Evolutionary conservation across 2,888 invertebrate genomes (phyloP), one percentile per base, ranked within the genome.

Genomic region (Dyspetes luteomarginatus): DNA sequence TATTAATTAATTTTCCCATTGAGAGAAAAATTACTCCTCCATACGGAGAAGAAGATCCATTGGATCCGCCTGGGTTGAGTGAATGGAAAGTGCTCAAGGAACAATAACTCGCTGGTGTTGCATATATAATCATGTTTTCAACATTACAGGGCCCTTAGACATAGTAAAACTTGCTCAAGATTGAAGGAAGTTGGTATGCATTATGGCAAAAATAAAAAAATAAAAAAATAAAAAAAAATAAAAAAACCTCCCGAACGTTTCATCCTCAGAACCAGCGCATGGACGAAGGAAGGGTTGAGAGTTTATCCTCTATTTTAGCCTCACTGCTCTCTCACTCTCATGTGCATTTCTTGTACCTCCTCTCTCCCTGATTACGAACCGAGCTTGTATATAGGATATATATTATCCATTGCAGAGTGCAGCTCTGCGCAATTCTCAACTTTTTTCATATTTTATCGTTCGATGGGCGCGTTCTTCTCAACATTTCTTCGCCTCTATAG

Each of bases 111-210:
- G 48, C 5, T 58, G n/a, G 0, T 30, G 9, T 5, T 65, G 4
- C n/a, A 4, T 4, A 30, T 7, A 30, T 50, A n/a, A n/a, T n/a
- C 28, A 30, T 45, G n/a, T 15, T 12, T 12, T 9, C 45, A 24
- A 15, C 24, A 43, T 19, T 22, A 24, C 62, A 41, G 41, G 43
- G 28, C 48, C 28, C 24, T 55, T 69, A 56, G 65, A 65, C 26
- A 58, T 36, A 41, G 71, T 41, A 15, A 65, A 71, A 45, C 41
- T 58, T 50, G 22, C 58, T 43, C 73, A 71, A 82, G 84, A 85
- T 82, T 82, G 83, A 85, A 83, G 81, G 78, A 82, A 71, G 69
- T 77, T 79, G 78, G 76, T 83, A 68, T 74, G 81, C 76, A 45
- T 74, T 50, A 9, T 55, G 9, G 67, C 48, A 17, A 56, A 45